phyloP scores from a whole-genome alignment of 64 coral and sea anemone genomes.

The Platygyra sinensis region DNA sequence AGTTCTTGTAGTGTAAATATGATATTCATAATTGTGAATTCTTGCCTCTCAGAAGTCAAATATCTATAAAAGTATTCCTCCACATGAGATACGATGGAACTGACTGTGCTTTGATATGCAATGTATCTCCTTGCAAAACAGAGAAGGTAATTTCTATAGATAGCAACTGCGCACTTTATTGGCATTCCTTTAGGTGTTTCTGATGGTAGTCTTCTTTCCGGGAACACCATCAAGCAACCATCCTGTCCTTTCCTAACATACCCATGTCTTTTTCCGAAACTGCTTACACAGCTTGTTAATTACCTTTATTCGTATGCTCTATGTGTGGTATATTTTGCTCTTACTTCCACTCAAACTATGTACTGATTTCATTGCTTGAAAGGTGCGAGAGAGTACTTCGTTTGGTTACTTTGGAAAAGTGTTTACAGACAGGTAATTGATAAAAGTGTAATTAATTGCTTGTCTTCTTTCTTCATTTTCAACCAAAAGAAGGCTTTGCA shows the following conservation, averaged over 20 bases:
- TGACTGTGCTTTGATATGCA: slow-evolving; percentile 1
- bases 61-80: neutral
- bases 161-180: neutral
- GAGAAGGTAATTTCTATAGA: neutral
- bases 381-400: neutral
- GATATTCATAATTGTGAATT: neutral
- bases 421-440: slow-evolving; percentile 56
- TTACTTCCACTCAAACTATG: neutral
- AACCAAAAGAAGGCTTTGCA: too few relatives aligned
- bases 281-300: too few relatives aligned
- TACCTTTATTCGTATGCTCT: too few relatives aligned
- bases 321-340: too few relatives aligned
- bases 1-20: neutral
- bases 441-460: neutral
- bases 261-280: too few relatives aligned
- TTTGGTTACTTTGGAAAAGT: slow-evolving; percentile 70
- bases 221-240: neutral
- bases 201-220: neutral
- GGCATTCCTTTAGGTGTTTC: neutral
- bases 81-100: neutral
- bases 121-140: neutral
- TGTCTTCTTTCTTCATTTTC: too few relatives aligned
- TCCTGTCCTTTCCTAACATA: too few relatives aligned
- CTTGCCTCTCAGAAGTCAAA: neutral
- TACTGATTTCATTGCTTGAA: neutral